Base-by-base conservation (phyloP, 2,113 vertebrate species). In the Columbina picui region DNA sequence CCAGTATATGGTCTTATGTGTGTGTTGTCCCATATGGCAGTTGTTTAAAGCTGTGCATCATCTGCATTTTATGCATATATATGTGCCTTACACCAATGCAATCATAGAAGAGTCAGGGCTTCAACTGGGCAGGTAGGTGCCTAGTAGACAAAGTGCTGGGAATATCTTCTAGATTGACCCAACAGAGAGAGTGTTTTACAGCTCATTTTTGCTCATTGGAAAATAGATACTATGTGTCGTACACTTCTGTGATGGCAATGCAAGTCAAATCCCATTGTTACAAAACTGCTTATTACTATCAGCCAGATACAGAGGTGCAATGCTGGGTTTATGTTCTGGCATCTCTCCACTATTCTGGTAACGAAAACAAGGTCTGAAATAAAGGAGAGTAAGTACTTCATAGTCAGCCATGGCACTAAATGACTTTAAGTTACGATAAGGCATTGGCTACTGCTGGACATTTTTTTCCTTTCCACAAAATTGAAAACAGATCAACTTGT, bases 381-480 rank as follows among this genome's bases (percentile, higher is more conserved):
- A 78, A 59, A 50, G 36, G 15, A 53, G 26, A 81, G 6, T 26
- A 45, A 50, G 7, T 55, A 25, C 36, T 77, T 74, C 12, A 14
- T 59, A 60, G 50, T 70, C 26, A 87, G 14, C 7, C 12, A 17
- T 30, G 21, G 14, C 14, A 30, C 49, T 49, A 27, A 45, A 26
- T 45, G 7, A 20, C 41, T 68, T 29, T 14, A 83, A 57, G 27
- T 76, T 76, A 39, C 23, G 7, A 45, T 76, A 49, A 81, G 27
- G 19, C 39, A 92, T 84, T 95, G 70, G 14, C 43, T 87, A 23
- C n/a, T 92, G 13, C 69, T 84, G 91, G 69, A 43, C 60, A 53
- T 45, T 36, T 53, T 93, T 57, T 90, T 95, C 56, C 82, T 82
- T 94, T 61, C 55, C 45, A 50, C 68, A 73, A 68, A 97, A 91